Evolutionary conservation across 2,797 vertebrate genomes (phyloP), one percentile per base, ranked within the genome.

Genomic region (Hafferia zeledoni): DNA sequence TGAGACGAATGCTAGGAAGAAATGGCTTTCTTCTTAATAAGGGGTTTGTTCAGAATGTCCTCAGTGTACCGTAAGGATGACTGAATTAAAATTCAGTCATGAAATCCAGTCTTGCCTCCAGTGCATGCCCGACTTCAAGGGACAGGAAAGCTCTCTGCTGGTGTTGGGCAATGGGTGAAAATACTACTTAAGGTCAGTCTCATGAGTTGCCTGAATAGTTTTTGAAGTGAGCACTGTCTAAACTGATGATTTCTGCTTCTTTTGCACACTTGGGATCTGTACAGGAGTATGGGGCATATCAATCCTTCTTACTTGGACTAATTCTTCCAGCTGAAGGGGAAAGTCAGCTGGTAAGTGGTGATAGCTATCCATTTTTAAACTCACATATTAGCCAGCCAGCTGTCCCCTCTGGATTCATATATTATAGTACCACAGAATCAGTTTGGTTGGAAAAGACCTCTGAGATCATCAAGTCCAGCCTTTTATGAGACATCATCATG

Each of bases 131-230:
- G 11, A 44, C 2, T 5, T 60, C 27, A 52, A 50, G 22, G 17
- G 7, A 50, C 5, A 20, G 22, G 39, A 52, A 57, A 16, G 10
- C 31, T 44, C 17, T 81, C 37, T 59, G 28, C 23, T 20, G 2
- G 7, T 69, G 12, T 64, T 52, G 28, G 33, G 14, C 52, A 84
- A 12, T 5, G 9, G 19, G 15, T n/a, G 17, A 84, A 87, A 70
- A 60, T 17, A 61, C 9, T 10, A 22, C 8, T 2, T 8, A 91
- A 52, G 17, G 5, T 27, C 37, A 61, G 14, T 27, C 49, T 75
- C 2, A 3, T 35, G 44, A 59, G 39, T 28, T 0, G 0, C 9
- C 17, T 33, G 41, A 80, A 71, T 24, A 71, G 13, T 6, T 63
- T 55, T 35, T 86, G 53, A 75, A 78, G 10, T 6, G 3, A 53